Conservation (phyloP, 2,113 vertebrate genomes). For the Poeciliopsis occidentalis region DNA sequence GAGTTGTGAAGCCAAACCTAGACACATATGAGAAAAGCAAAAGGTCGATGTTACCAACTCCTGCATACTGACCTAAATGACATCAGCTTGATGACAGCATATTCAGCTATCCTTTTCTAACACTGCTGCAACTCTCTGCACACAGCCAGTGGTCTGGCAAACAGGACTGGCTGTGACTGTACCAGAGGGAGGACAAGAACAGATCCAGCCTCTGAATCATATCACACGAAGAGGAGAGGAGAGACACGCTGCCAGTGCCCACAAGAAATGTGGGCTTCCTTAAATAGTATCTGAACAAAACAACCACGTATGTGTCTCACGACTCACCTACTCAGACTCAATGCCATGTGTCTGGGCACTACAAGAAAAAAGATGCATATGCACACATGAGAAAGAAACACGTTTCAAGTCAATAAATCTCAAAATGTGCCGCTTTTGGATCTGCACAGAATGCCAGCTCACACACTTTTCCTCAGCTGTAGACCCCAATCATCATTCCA, state of each 20-base stretch:
- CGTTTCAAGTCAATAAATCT: background rate
- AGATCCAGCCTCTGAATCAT: conserved; percentile 75
- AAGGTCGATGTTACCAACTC: conserved; percentile 62
- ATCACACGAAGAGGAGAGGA: conserved; percentile 68
- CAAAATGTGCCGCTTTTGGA: background rate
- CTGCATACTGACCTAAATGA: conserved; percentile 69
- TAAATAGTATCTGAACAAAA: conserved; percentile 76
- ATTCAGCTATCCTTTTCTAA: conserved; percentile 52
- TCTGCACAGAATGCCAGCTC: background rate
- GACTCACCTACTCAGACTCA: conserved; percentile 65
- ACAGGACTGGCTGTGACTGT: conserved; percentile 65
- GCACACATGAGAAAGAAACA: background rate
- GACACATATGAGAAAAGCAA: conserved; percentile 55
- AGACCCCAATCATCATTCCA: background rate
- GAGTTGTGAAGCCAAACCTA: conserved; percentile 33
- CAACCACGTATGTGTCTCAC: conserved; percentile 66
- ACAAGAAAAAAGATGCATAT: conserved; percentile 23
- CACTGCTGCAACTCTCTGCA: conserved; percentile 54
- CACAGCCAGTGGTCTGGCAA: conserved; percentile 67
- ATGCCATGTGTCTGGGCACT: conserved; percentile 45
- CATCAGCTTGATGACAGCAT: conserved; percentile 65
- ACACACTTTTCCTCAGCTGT: background rate
- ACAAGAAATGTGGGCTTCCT: conserved; percentile 73
- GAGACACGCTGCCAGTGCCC: conserved; percentile 70
- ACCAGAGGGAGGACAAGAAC: conserved; percentile 69